phyloP scores from a whole-genome alignment of 2,888 invertebrate genomes.

The Helicoverpa assulta region DNA sequence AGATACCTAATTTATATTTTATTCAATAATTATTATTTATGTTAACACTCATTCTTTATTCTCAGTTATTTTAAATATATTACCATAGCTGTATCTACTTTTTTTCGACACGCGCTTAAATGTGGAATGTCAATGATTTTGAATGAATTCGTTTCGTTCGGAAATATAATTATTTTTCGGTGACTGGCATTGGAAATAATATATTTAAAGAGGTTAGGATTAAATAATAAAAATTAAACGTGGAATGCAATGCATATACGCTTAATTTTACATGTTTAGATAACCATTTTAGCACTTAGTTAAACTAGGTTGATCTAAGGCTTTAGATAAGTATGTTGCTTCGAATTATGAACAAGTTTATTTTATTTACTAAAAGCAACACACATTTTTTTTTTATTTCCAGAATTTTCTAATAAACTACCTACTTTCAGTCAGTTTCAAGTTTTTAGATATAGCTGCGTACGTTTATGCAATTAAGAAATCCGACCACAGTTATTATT shows the following conservation, averaged over 20 bases:
- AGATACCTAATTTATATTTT: conserved; percentile 38
- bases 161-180: not conserved
- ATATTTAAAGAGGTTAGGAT: not conserved
- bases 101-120: conserved; percentile 9
- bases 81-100: not conserved
- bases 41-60: conserved; percentile 17
- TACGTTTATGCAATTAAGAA: too few species aligned
- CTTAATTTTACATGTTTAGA: too few species aligned
- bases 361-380: too few species aligned
- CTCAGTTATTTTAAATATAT: conserved; percentile 28
- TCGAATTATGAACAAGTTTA: too few species aligned
- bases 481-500: too few species aligned
- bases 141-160: conserved; percentile 5
- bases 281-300: not conserved
- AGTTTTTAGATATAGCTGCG: too few species aligned
- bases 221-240: too few species aligned
- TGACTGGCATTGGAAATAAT: conserved; percentile 10
- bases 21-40: conserved; percentile 36
- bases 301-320: not conserved
- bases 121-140: conserved; percentile 15
- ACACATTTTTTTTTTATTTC: too few species aligned
- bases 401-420: too few species aligned
- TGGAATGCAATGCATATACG: not conserved
- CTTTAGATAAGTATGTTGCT: not conserved
- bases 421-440: too few species aligned